Evolutionary conservation across 2,888 invertebrate genomes (phyloP), one percentile per base, ranked within the genome.

Genomic region (Dryomyza anilis): DNA sequence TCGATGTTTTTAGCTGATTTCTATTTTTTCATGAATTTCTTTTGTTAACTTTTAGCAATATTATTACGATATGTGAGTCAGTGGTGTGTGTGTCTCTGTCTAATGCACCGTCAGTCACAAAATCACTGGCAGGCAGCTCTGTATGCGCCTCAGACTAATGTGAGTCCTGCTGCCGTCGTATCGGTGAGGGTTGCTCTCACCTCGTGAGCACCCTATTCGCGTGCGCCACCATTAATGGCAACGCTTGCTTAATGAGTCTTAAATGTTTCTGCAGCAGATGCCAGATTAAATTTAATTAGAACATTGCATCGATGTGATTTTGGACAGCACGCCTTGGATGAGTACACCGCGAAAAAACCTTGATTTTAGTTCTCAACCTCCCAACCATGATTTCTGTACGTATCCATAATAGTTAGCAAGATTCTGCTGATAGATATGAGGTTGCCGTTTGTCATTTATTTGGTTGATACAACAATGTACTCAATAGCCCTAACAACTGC

Each of bases 211-310:
- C 46, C 6, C 19, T 21, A 39, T 57, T 33, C 27, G 57, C 25
- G 53, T 64, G 66, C 69, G 74, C n/a, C n/a, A n/a, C 76, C 78
- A 79, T 79, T 80, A 78, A 75, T 74, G 72, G 73, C 77, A 78
- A 75, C 74, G 75, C 73, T 71, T 68, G 72, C 68, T 74, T 79
- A 79, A 79, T 80, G 80, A 76, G 74, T 76, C 77, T 78, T 78
- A 77, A 79, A 77, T 79, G 81, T 73, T 75, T 74, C 73, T 66
- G 73, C 73, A 78, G 71, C 80, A 80, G 76, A 78, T 79, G 80
- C 76, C 73, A 67, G 73, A 76, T 77, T 77, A 72, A 75, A 78
- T 76, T 75, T 72, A 78, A 78, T 74, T 74, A 77, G 52, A 43
- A 61, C 29, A 39, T 14, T 10, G n/a, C n/a, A n/a, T n/a, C n/a